Evolutionary conservation across 1,140 invertebrate genomes (phyloP).

Genomic region (Drosophila orena): DNA sequence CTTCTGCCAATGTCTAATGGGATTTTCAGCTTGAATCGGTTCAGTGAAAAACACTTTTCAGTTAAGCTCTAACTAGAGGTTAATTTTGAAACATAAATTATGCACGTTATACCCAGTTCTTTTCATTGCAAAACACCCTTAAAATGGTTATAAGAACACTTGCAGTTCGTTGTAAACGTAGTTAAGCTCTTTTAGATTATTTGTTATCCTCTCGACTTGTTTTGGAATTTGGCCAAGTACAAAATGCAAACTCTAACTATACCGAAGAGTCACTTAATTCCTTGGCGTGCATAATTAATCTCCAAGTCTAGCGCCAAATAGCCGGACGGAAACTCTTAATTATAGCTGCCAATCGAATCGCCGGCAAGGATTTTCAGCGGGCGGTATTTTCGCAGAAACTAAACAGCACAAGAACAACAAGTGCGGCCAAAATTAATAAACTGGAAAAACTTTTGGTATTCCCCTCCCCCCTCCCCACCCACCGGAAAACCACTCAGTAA

Average conservation of each 20-base stretch:
- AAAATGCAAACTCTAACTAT: neutral
- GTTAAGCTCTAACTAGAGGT: neutral
- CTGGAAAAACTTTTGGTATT: slow-evolving; percentile 51
- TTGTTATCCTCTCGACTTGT: neutral
- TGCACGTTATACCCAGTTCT: neutral
- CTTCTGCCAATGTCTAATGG: neutral
- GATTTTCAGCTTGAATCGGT: neutral
- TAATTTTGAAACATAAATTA: neutral
- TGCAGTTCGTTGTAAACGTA: no score
- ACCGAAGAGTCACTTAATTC: neutral
- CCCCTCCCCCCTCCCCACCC: neutral
- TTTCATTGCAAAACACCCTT: no score
- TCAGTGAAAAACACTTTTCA: no score
- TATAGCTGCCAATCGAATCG: slow-evolving; percentile 43
- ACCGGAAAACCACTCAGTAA: neutral
- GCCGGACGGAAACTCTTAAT: slow-evolving; percentile 27
- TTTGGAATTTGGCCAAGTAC: neutral
- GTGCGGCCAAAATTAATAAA: slow-evolving; percentile 47
- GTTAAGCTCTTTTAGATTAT: no score
- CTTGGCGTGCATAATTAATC: slow-evolving; percentile 39
- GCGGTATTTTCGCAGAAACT: slow-evolving; percentile 12
- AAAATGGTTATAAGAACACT: no score
- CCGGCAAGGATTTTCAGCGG: slow-evolving; percentile 37
- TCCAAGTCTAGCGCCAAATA: slow-evolving; percentile 12
- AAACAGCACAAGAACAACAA: slow-evolving; percentile 35